These are phyloP conservation scores for Andrena cerasifolii DNA, from an alignment of 1,140 invertebrate species.

Conservation along the genomic window DNA sequence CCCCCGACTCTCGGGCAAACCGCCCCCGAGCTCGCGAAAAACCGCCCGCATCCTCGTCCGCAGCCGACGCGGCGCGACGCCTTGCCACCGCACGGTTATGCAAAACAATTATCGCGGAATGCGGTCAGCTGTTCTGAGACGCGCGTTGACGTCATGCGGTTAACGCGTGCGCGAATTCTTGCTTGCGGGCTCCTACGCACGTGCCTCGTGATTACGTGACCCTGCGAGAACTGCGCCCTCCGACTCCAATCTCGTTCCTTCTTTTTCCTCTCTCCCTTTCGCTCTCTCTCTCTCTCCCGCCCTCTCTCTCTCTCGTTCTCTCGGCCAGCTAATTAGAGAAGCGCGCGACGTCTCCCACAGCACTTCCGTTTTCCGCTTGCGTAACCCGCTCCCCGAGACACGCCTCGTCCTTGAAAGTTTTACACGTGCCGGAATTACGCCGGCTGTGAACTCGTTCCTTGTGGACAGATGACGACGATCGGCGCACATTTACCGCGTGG, in stretches of 20 bases:
- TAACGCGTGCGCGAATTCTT: constrained; percentile 55
- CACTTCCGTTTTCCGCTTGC: constrained; percentile 56
- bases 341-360: constrained; percentile 10
- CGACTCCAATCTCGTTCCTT: not conserved
- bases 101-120: constrained; percentile 82
- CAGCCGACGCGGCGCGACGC: constrained; percentile 47
- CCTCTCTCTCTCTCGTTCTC: not conserved
- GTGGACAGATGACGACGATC: constrained; percentile 22
- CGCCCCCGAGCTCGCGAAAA: constrained; percentile 8
- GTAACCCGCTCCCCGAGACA: constrained; percentile 37
- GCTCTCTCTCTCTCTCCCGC: not conserved
- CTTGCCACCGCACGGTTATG: constrained; percentile 76
- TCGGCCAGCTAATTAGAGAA: constrained; percentile 24
- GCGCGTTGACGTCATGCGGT: constrained; percentile 75
- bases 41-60: not conserved
- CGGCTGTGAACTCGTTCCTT: constrained; percentile 29
- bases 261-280: not conserved
- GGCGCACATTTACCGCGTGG: constrained; percentile 6
- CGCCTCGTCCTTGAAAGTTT: constrained; percentile 50
- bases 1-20: constrained; percentile 2
- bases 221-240: constrained; percentile 1
- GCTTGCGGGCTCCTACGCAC: constrained; percentile 55
- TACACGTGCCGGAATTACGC: constrained; percentile 60
- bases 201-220: constrained; percentile 44
- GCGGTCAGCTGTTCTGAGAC: constrained; percentile 81